These are phyloP conservation scores for Burhinus bistriatus DNA, from an alignment of 2,113 vertebrate genomes.

Conservation along the genomic window DNA sequence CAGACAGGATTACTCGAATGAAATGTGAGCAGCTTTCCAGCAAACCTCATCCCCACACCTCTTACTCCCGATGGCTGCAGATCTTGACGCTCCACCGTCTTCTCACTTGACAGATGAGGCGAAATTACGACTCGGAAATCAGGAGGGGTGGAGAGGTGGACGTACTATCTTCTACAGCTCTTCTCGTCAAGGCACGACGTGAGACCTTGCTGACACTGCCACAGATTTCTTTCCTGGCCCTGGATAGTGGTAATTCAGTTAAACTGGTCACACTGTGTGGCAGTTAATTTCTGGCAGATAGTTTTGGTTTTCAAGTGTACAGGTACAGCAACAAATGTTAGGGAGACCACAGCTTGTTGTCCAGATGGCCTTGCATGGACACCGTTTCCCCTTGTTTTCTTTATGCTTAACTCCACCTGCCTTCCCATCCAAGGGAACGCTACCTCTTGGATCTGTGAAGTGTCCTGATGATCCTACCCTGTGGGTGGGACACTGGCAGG, in stretches of 20 bases:
- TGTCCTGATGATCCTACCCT: rapidly evolving
- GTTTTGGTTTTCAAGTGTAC: background rate
- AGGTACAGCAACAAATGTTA: background rate
- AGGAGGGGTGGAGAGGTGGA: background rate
- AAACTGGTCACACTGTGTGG: background rate
- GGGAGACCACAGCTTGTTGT: rapidly evolving
- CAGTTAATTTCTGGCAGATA: background rate
- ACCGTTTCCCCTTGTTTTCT: background rate
- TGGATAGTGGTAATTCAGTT: background rate
- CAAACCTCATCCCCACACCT: background rate
- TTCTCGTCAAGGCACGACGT: background rate
- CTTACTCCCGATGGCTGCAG: background rate
- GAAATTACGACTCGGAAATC: background rate
- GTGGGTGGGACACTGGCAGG: background rate
- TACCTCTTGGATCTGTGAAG: rapidly evolving
- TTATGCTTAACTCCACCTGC: background rate
- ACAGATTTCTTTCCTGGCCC: background rate
- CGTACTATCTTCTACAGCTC: background rate
- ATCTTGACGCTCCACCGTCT: rapidly evolving
- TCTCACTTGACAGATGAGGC: background rate
- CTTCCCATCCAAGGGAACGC: background rate
- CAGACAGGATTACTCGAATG: constrained; percentile 55
- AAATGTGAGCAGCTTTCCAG: constrained; percentile 57
- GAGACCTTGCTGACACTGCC: background rate
- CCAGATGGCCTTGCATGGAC: background rate